Conservation (phyloP, 1,140 invertebrate genomes). For the Drosophila triauraria region DNA sequence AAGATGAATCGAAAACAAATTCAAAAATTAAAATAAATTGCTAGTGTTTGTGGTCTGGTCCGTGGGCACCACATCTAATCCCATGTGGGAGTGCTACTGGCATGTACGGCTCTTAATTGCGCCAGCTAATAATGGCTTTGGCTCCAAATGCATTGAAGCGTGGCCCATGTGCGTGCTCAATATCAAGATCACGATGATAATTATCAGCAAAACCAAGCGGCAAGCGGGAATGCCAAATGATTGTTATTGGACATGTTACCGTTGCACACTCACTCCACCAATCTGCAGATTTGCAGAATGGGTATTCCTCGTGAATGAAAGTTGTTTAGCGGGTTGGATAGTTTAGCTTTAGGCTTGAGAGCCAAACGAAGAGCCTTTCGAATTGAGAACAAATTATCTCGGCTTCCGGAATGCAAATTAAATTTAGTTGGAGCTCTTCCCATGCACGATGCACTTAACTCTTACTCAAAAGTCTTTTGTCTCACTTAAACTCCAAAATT, state of each 20-base stretch:
- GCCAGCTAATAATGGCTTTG: conserved; percentile 56
- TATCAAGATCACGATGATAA: conserved; percentile 80
- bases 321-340: conserved; percentile 33
- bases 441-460: not conserved
- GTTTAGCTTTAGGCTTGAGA: conserved; percentile 3
- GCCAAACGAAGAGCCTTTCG: conserved; percentile 7
- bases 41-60: conserved; percentile 16
- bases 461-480: not conserved
- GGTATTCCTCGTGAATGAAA: conserved; percentile 35
- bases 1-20: conserved; percentile 3
- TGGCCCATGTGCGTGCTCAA: conserved; percentile 73
- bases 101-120: conserved; percentile 55
- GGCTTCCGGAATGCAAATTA: conserved; percentile 5
- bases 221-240: conserved; percentile 31
- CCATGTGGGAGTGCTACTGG: conserved; percentile 57
- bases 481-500: not conserved
- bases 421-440: not conserved
- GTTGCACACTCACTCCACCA: conserved; percentile 36
- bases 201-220: conserved; percentile 45
- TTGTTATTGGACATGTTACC: conserved; percentile 40
- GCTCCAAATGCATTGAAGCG: conserved; percentile 65
- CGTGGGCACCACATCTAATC: conserved; percentile 8
- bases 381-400: not conserved
- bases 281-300: conserved; percentile 41
- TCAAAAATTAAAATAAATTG: conserved; percentile 3